Evolutionary conservation across 1,140 invertebrate species (phyloP).

Genomic region (Elysia chlorotica): DNA sequence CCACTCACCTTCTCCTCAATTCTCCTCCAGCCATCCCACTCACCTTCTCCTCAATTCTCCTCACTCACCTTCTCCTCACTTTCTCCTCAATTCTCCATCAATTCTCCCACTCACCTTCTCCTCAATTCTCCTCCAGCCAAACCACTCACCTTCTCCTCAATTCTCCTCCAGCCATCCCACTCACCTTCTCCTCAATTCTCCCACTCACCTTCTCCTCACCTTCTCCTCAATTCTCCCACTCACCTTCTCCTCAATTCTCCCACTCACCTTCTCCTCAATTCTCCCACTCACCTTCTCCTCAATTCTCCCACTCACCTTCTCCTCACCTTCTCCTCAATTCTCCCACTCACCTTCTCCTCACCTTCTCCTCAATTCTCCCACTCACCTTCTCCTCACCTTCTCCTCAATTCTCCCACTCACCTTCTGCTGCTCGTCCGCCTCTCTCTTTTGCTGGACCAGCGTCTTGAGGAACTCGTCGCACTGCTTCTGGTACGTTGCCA

Average conservation of each 20-base stretch:
- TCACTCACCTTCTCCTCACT: too few relatives aligned
- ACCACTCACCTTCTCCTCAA: too few relatives aligned
- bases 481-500: conserved; percentile 72
- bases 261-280: neutral
- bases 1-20: too few relatives aligned
- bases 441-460: conserved; percentile 77
- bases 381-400: neutral
- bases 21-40: too few relatives aligned
- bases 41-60: too few relatives aligned
- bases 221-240: neutral
- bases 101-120: too few relatives aligned
- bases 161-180: too few relatives aligned
- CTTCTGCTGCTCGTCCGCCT: conserved; percentile 77
- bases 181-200: neutral
- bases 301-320: neutral
- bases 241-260: neutral
- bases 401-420: conserved; percentile 28
- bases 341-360: neutral
- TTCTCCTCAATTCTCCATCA: too few relatives aligned
- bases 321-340: neutral
- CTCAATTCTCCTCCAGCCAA: too few relatives aligned
- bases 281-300: neutral
- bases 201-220: neutral
- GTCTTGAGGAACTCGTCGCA: conserved; percentile 78
- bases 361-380: neutral